Percentiles rank a stretch among this genome's conserved stretches.
phyloP scores from a whole-genome alignment of 2,113 vertebrate genomes.

The Copsychus sechellarum region DNA sequence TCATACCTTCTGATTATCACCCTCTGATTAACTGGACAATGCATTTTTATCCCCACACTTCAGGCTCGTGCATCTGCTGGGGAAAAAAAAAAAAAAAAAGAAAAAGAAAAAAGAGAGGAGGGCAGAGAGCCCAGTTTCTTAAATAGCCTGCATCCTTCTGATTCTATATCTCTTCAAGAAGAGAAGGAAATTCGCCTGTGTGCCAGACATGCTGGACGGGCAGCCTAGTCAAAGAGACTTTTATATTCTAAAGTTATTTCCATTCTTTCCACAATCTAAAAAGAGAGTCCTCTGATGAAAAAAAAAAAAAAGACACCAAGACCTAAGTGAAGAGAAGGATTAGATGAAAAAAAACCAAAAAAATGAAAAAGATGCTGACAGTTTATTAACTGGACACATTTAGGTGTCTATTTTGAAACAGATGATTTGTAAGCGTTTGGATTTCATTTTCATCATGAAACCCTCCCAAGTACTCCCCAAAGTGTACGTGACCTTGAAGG shows the following conservation, averaged over 20 bases:
- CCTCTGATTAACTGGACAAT: not conserved
- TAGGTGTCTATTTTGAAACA: not conserved
- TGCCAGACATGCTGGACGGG: not conserved
- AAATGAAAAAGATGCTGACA: too few species aligned
- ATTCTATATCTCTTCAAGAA: not conserved
- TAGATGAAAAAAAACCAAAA: not conserved
- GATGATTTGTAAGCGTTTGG: not conserved
- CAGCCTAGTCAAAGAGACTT: not conserved
- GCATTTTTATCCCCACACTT: not conserved
- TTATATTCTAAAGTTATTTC: not conserved
- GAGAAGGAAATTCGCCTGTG: not conserved
- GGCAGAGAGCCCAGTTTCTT: not conserved
- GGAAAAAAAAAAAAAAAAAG: not conserved
- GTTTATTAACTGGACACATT: not conserved
- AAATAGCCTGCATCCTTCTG: not conserved
- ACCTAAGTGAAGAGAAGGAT: not conserved
- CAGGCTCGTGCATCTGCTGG: not conserved
- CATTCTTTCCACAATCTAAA: not conserved
- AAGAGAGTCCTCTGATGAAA: not conserved
- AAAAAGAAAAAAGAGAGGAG: too few species aligned
- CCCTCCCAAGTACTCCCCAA: accelerated
- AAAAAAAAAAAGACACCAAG: not conserved
- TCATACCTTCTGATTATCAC: not conserved
- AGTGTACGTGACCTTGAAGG: not conserved
- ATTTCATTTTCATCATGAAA: not conserved